Evolutionary conservation across 1,140 invertebrate genomes (phyloP).

Genomic region (Samia ricini): DNA sequence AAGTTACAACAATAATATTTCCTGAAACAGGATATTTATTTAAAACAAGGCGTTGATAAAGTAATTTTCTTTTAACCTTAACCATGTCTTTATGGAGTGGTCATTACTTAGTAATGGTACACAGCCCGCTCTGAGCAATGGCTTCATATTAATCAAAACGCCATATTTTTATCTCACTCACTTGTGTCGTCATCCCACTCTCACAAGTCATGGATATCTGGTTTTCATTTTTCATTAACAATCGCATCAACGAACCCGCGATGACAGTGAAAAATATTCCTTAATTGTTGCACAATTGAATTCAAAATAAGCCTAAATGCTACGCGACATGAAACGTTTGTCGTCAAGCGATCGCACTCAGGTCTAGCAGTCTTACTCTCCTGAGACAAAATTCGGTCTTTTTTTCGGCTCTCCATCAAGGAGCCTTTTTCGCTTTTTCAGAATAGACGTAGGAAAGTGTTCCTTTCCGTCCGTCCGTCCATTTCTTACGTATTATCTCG

Average conservation of each 20-base stretch:
- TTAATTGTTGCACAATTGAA: conserved; percentile 15
- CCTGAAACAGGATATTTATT: conserved; percentile 78
- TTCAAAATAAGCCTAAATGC: conserved; percentile 21
- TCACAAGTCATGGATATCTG: conserved; percentile 69
- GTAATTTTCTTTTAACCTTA: conserved; percentile 78
- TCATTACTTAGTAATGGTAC: conserved; percentile 77
- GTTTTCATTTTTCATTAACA: conserved; percentile 32
- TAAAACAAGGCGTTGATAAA: conserved; percentile 78
- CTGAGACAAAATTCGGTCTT: conserved; percentile 71
- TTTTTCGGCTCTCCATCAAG: conserved; percentile 67
- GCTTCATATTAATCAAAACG: conserved; percentile 78
- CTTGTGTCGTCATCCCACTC: conserved; percentile 47
- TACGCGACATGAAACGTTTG: conserved; percentile 34
- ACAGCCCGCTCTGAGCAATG: conserved; percentile 77
- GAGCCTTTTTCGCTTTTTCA: conserved; percentile 71
- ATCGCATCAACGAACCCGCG: conserved; percentile 14
- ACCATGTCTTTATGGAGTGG: conserved; percentile 77
- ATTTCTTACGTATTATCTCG: conserved; percentile 71
- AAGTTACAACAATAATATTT: conserved; percentile 75
- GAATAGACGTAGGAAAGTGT: conserved; percentile 62
- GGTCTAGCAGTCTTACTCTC: conserved; percentile 74
- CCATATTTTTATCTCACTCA: conserved; percentile 65
- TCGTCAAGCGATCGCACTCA: conserved; percentile 28
- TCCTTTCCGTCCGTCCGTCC: conserved; percentile 48
- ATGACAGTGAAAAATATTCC: conserved; percentile 17